These are phyloP conservation scores for Turritopsis rubra DNA, from an alignment of 30 jellyfish, hydroid and myxozoan genomes.

Conservation along the genomic window DNA sequence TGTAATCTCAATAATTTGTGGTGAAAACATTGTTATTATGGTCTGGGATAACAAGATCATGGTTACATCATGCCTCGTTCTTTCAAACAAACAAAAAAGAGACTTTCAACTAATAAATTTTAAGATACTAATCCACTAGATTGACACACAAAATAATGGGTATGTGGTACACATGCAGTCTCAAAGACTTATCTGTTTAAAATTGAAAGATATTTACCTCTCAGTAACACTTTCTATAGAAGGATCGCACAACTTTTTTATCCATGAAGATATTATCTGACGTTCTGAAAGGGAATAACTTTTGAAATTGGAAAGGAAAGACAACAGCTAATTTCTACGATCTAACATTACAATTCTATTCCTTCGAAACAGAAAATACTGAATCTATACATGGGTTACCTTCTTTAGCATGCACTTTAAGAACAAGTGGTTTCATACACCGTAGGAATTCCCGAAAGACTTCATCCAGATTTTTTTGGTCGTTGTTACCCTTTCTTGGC, in stretches of 20 bases:
- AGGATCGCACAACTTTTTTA: constrained; percentile 55
- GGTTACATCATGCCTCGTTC: too few species aligned
- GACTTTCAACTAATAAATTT: too few species aligned
- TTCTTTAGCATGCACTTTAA: not conserved
- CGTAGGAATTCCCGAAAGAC: constrained; percentile 45
- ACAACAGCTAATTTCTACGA: not conserved
- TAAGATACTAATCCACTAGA: too few species aligned
- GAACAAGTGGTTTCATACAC: constrained; percentile 65
- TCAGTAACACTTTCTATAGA: constrained; percentile 9
- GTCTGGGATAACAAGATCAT: too few species aligned
- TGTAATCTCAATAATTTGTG: too few species aligned
- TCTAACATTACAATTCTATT: too few species aligned
- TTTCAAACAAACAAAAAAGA: too few species aligned
- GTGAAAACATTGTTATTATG: too few species aligned
- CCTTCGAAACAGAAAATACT: too few species aligned
- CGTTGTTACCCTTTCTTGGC: not conserved
- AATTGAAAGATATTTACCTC: constrained; percentile 3
- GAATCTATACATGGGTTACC: too few species aligned
- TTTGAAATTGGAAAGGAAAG: not conserved
- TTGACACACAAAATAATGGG: too few species aligned
- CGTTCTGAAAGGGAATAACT: constrained; percentile 35
- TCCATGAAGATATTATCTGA: constrained; percentile 59
- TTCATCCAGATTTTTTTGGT: constrained; percentile 29
- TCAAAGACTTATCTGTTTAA: not conserved
- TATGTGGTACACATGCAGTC: not conserved